A percentile compares a stretch with the other conserved stretches of the same genome.
phyloP scores from a whole-genome alignment of 1,140 invertebrate species.

The Tenebrio molitor region DNA sequence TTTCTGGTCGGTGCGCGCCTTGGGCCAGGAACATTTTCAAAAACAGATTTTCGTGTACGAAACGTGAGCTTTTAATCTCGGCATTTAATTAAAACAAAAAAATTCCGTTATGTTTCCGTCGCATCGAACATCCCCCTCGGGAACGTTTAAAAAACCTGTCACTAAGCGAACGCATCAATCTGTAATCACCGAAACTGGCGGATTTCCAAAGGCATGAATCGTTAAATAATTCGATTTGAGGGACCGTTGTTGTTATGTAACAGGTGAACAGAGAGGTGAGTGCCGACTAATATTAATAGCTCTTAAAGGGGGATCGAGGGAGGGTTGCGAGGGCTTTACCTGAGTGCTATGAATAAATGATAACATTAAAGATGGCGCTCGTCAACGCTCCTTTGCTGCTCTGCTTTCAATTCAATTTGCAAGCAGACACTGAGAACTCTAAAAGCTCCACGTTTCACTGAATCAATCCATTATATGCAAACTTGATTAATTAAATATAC shows the following conservation, averaged over 20 bases:
- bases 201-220: slow-evolving; percentile 6
- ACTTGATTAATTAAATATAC: slow-evolving; percentile 45
- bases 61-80: slow-evolving; percentile 9
- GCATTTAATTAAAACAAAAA: slow-evolving; percentile 20
- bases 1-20: neutral
- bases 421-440: slow-evolving; percentile 47
- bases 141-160: slow-evolving; percentile 11
- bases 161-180: slow-evolving; percentile 31
- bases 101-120: too few species aligned
- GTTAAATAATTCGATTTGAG: slow-evolving; percentile 32
- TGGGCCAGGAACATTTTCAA: neutral
- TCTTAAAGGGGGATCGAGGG: slow-evolving; percentile 45
- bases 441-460: slow-evolving; percentile 46
- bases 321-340: slow-evolving; percentile 41
- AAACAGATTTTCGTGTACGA: neutral
- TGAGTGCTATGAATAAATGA: slow-evolving; percentile 56
- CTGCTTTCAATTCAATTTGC: slow-evolving; percentile 51
- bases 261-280: slow-evolving; percentile 41
- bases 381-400: slow-evolving; percentile 49
- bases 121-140: neutral
- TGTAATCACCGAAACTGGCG: slow-evolving; percentile 7
- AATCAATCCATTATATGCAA: slow-evolving; percentile 46
- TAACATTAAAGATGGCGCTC: slow-evolving; percentile 54
- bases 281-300: slow-evolving; percentile 45
- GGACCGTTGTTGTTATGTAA: slow-evolving; percentile 41